These are phyloP conservation scores for Eurosta solidaginis DNA, from an alignment of 1,140 invertebrate species.

Conservation along the genomic window DNA sequence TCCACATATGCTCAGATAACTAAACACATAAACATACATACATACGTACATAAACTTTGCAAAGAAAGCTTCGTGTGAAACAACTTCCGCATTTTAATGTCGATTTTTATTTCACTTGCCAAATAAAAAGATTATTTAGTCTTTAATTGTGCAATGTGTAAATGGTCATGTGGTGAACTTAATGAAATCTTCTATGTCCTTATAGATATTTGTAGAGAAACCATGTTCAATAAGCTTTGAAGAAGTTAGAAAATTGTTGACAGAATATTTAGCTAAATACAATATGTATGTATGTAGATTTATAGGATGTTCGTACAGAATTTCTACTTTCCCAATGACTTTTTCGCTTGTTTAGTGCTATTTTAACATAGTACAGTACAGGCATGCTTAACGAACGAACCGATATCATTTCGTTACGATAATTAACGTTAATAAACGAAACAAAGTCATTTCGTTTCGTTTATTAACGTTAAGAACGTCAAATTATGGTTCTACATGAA, in stretches of 20 bases:
- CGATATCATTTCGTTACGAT: too few species aligned
- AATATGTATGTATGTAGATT: too few species aligned
- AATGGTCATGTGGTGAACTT: neutral
- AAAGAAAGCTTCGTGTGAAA: neutral
- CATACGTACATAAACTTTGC: neutral
- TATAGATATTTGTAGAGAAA: neutral
- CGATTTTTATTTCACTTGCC: neutral
- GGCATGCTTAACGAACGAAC: too few species aligned
- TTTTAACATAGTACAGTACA: too few species aligned
- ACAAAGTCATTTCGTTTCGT: too few species aligned
- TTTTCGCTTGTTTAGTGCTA: too few species aligned
- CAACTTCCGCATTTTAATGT: slow-evolving; percentile 5
- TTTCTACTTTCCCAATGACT: too few species aligned
- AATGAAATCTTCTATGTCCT: neutral
- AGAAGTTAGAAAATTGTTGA: neutral
- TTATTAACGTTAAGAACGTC: too few species aligned
- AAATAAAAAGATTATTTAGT: neutral
- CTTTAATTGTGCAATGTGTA: slow-evolving; percentile 7
- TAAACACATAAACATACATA: neutral
- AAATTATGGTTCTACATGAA: too few species aligned
- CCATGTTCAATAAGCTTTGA: neutral
- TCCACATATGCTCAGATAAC: neutral
- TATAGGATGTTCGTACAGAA: too few species aligned
- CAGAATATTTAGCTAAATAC: too few species aligned
- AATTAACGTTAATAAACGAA: too few species aligned